These are phyloP conservation scores for Andrena chrysosceles DNA, from an alignment of 2,888 invertebrate species.

Conservation along the genomic window DNA sequence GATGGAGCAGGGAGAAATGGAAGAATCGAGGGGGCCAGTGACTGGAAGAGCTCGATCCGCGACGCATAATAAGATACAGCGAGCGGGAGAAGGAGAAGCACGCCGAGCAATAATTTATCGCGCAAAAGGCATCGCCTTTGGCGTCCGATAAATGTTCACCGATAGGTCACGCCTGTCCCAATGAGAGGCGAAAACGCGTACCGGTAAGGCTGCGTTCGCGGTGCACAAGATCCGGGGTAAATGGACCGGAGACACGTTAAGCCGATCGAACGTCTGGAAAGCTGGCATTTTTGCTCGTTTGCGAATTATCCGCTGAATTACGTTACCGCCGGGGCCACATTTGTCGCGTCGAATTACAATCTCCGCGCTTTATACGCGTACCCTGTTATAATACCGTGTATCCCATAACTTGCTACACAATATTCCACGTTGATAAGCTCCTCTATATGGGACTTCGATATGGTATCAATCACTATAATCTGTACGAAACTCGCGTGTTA, in stretches of 20 bases:
- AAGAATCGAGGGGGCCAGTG: neutral
- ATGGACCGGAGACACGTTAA: slow-evolving; percentile 23
- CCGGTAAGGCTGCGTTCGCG: slow-evolving; percentile 41
- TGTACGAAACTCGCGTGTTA: no score
- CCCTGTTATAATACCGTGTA: slow-evolving; percentile 12
- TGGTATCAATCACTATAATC: no score
- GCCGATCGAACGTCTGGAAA: slow-evolving; percentile 3
- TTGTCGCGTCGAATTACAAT: slow-evolving; percentile 32
- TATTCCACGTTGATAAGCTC: no score
- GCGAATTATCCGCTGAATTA: slow-evolving; percentile 54
- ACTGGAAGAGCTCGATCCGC: slow-evolving; percentile 45
- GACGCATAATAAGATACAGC: slow-evolving; percentile 70
- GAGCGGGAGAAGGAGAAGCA: slow-evolving; percentile 55
- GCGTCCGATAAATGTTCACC: slow-evolving; percentile 67
- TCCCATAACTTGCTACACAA: no score
- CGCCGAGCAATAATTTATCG: slow-evolving; percentile 72
- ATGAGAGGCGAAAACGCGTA: slow-evolving; percentile 64
- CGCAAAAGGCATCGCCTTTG: slow-evolving; percentile 74
- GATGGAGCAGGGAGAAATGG: neutral
- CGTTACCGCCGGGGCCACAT: slow-evolving; percentile 31
- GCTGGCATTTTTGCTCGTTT: slow-evolving; percentile 37
- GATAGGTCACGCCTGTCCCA: slow-evolving; percentile 74
- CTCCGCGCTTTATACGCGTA: slow-evolving; percentile 13
- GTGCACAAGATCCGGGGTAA: slow-evolving; percentile 26
- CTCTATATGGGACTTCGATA: no score